These are phyloP conservation scores for Phenganax marumi DNA, from an alignment of 92 coral and sea anemone genomes.

Conservation along the genomic window DNA sequence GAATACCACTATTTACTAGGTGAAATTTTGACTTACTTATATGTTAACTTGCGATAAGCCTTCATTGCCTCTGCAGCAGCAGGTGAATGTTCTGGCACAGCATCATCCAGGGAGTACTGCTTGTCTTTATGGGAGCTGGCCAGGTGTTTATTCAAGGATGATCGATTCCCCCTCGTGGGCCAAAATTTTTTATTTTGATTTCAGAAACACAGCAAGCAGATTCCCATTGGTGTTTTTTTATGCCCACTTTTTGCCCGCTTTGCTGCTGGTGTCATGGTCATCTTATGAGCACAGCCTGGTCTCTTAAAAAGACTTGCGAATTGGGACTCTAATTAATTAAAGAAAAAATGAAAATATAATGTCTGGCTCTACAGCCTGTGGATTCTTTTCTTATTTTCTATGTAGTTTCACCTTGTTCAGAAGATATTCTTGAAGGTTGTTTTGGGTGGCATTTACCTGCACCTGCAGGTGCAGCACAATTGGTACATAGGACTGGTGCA, in stretches of 20 bases:
- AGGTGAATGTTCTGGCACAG: conserved; percentile 6
- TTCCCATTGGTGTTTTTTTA: background rate
- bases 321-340: conserved; percentile 5
- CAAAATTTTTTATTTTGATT: background rate
- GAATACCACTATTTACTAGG: too few species aligned
- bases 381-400: too few species aligned
- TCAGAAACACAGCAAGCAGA: background rate
- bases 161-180: conserved; percentile 7
- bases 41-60: too few species aligned
- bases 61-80: background rate
- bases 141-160: conserved; percentile 1
- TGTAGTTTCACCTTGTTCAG: too few species aligned
- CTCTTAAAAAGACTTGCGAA: conserved; percentile 8
- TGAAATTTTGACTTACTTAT: too few species aligned
- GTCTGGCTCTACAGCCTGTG: too few species aligned
- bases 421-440: too few species aligned
- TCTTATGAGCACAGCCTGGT: background rate
- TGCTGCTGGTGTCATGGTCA: background rate
- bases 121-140: background rate
- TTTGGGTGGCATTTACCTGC: too few species aligned
- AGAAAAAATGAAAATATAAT: too few species aligned
- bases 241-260: conserved; percentile 10
- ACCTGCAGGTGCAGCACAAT: too few species aligned
- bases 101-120: background rate
- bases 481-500: too few species aligned